Conservation (phyloP, 2,888 invertebrate species). For the Acrobasis repandana region DNA sequence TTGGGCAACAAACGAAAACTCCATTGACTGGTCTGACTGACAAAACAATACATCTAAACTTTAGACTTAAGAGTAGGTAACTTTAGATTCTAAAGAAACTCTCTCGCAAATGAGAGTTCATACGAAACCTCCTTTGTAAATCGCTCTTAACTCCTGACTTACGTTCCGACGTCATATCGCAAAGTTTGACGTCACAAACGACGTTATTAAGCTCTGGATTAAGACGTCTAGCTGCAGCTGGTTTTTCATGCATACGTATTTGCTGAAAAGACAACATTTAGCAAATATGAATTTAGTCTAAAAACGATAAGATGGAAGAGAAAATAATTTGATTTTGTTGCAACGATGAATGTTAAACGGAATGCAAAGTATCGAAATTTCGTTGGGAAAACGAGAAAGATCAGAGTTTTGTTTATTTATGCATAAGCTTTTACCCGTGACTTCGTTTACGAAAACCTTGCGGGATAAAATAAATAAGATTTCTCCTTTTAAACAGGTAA, state of each 20-base stretch:
- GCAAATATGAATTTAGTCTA: neutral
- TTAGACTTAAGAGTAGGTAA: too few relatives aligned
- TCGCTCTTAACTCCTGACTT: constrained; percentile 20
- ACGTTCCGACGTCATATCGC: constrained; percentile 25
- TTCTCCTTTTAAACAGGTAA: too few relatives aligned
- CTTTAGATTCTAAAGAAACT: neutral
- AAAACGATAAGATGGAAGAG: neutral
- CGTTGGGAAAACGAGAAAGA: neutral
- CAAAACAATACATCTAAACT: too few relatives aligned
- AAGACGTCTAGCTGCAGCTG: constrained; percentile 23
- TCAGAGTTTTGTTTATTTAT: neutral
- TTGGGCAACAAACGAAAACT: too few relatives aligned
- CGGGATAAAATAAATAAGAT: neutral
- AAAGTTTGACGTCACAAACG: constrained; percentile 32
- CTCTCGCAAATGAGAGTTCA: neutral
- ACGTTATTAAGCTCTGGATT: constrained; percentile 33
- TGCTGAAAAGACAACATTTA: neutral
- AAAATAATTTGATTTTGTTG: neutral
- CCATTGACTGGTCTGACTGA: too few relatives aligned
- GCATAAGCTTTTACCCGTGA: neutral
- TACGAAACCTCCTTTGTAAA: neutral
- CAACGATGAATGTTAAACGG: neutral
- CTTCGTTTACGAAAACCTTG: too few relatives aligned
- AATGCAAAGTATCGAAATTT: neutral
- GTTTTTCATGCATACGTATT: constrained; percentile 13